Percentiles rank a stretch among this genome's conserved stretches.
Conservation (phyloP, 1,140 invertebrate genomes). For the Zaprionus davidi region DNA sequence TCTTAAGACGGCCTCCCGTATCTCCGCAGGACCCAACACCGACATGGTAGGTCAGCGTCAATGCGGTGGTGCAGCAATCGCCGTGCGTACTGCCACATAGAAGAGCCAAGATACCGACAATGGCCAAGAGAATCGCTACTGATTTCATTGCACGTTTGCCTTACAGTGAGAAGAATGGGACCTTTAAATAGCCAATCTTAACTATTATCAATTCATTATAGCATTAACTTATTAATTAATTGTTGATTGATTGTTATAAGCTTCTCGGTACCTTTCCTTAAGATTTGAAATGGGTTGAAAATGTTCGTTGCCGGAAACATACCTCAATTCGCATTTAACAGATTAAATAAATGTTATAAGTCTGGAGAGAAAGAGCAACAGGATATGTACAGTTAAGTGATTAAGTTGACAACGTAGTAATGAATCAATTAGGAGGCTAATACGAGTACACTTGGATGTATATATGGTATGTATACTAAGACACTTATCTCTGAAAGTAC, state of each 20-base stretch:
- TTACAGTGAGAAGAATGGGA: neutral
- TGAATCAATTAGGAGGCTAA: conserved; percentile 10
- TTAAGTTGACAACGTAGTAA: neutral
- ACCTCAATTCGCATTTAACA: neutral
- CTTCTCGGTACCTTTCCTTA: neutral
- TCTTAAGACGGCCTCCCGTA: neutral
- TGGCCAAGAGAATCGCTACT: neutral
- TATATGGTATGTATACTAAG: neutral
- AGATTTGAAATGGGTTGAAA: neutral
- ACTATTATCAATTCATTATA: too few species aligned
- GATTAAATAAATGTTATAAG: neutral
- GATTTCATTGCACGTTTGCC: neutral
- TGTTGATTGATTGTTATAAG: too few species aligned
- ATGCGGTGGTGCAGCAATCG: neutral
- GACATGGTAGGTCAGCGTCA: neutral
- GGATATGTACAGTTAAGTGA: conserved; percentile 1
- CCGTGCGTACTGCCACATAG: neutral
- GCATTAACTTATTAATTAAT: too few species aligned
- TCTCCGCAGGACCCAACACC: neutral
- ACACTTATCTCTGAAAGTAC: neutral
- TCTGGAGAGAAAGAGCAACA: neutral
- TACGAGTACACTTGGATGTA: neutral
- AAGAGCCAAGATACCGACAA: neutral
- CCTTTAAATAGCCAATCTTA: too few species aligned
- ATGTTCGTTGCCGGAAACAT: neutral